Conservation (phyloP, 2,797 vertebrate species). For the Bovichtus diacanthus region DNA sequence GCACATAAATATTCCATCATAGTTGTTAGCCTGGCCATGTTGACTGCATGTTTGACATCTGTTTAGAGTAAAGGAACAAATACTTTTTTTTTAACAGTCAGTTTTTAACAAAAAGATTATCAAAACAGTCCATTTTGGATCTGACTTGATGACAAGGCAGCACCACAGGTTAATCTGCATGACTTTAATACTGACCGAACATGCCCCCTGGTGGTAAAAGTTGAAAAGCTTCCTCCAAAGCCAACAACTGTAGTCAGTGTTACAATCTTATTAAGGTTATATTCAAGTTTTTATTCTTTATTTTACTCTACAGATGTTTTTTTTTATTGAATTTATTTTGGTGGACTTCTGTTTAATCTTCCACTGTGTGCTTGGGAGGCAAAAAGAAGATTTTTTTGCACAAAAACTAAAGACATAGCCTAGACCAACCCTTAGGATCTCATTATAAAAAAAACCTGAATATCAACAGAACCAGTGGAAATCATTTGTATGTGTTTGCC, state of each 20-base stretch:
- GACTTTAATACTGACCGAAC: not conserved
- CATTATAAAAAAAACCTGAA: not conserved
- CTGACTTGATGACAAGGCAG: not conserved
- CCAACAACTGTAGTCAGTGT: not conserved
- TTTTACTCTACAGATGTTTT: not conserved
- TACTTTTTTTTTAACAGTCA: not conserved
- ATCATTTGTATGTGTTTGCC: not conserved
- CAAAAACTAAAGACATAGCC: not conserved
- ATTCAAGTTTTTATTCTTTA: not conserved
- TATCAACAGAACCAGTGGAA: not conserved
- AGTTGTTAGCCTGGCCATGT: not conserved
- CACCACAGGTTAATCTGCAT: not conserved
- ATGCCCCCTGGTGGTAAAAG: conserved; percentile 49
- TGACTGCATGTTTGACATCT: not conserved
- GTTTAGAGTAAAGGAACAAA: not conserved
- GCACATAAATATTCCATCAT: not conserved
- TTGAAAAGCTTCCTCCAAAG: not conserved
- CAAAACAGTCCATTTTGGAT: not conserved
- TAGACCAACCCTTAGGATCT: not conserved
- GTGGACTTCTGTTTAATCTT: not conserved
- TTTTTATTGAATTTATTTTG: not conserved
- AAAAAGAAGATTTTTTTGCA: not conserved
- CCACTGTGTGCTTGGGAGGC: not conserved
- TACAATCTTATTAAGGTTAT: conserved; percentile 23
- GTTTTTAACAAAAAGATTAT: not conserved